Percentiles rank a stretch among this genome's conserved stretches.
phyloP scores from a whole-genome alignment of 1,140 invertebrate genomes.

The Triops cancriformis region DNA sequence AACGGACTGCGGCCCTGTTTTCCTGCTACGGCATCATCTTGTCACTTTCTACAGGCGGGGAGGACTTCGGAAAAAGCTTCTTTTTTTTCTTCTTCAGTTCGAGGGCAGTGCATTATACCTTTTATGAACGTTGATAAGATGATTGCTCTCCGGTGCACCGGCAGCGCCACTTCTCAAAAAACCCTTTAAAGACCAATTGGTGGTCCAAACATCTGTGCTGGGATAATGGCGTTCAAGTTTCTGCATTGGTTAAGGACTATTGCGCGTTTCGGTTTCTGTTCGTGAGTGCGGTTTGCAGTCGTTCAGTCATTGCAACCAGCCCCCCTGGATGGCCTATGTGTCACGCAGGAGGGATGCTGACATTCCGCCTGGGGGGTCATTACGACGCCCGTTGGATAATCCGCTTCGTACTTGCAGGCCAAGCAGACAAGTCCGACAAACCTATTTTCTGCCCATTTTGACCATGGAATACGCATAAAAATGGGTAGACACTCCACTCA shows the following conservation, averaged over 20 bases:
- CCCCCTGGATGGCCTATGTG: constrained; percentile 6
- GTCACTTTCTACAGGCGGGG: too few relatives aligned
- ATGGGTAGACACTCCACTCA: background rate
- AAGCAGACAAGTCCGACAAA: background rate
- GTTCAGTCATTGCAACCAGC: background rate
- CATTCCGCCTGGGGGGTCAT: constrained; percentile 11
- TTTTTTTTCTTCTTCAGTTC: too few relatives aligned
- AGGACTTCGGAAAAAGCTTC: too few relatives aligned
- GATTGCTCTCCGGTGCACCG: background rate
- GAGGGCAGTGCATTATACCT: background rate
- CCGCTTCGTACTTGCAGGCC: background rate
- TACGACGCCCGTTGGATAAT: constrained; percentile 12
- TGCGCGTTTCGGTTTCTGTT: constrained; percentile 12
- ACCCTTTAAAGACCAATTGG: background rate
- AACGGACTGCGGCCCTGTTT: too few relatives aligned
- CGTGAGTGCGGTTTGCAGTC: constrained; percentile 7
- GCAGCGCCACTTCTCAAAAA: background rate
- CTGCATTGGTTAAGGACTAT: background rate
- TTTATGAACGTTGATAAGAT: background rate
- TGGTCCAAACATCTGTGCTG: constrained; percentile 9
- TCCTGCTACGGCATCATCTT: too few relatives aligned
- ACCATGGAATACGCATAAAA: background rate
- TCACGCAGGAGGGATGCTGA: constrained; percentile 12
- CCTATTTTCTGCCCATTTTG: constrained; percentile 10
- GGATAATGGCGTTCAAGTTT: constrained; percentile 3